Conservation (phyloP, 2,113 vertebrate species). For the Myotis brandtii region DNA sequence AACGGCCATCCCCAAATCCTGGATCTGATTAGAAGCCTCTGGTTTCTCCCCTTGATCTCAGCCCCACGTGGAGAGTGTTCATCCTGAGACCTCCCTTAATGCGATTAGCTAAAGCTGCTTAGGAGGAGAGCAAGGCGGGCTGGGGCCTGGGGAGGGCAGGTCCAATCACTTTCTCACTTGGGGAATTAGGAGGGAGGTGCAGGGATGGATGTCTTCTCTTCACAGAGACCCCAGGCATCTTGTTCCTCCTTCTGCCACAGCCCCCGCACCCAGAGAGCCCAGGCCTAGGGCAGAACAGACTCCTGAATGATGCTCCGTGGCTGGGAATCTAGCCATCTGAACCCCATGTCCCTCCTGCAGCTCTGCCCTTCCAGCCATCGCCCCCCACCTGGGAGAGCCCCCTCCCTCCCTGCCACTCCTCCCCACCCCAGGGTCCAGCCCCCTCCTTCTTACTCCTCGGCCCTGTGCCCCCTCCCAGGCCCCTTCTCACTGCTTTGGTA, state of each 20-base stretch:
- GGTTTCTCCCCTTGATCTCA: conserved; percentile 62
- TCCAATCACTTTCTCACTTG: neutral
- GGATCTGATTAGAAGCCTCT: conserved; percentile 64
- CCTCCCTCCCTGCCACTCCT: neutral
- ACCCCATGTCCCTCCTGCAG: neutral
- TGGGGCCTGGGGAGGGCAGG: neutral
- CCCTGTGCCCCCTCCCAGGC: neutral
- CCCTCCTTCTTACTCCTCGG: neutral
- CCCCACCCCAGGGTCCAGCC: neutral
- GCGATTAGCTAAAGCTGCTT: conserved; percentile 61
- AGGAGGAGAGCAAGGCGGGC: neutral
- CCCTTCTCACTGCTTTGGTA: neutral
- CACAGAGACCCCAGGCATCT: neutral
- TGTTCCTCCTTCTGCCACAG: neutral
- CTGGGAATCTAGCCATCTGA: neutral
- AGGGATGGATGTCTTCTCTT: neutral
- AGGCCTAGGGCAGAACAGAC: neutral
- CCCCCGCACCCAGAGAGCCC: neutral
- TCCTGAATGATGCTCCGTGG: neutral
- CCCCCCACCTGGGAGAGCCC: neutral
- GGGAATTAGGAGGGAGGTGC: neutral
- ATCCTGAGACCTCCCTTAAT: conserved; percentile 13
- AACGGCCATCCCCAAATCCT: neutral
- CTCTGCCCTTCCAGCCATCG: neutral
- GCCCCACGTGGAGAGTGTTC: neutral